These are phyloP conservation scores for Heteromormyrus szaboi DNA, from an alignment of 2,797 vertebrate genomes.

Conservation along the genomic window DNA sequence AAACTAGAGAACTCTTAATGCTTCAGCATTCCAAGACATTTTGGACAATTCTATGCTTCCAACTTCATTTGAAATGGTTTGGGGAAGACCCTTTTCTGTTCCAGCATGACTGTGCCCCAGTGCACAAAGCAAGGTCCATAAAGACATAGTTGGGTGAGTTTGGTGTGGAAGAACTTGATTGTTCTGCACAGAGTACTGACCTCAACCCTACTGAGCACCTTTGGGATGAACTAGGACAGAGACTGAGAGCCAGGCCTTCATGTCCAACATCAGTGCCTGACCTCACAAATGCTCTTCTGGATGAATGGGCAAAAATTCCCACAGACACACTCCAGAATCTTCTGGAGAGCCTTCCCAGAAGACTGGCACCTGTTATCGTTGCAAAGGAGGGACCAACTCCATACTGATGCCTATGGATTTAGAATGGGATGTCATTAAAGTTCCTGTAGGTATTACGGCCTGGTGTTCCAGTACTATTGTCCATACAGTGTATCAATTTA, in stretches of 20 bases:
- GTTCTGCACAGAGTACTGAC: background rate
- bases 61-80: background rate
- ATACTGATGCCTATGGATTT: background rate
- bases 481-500: background rate
- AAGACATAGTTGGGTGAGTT: background rate
- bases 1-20: background rate
- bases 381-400: background rate
- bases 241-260: background rate
- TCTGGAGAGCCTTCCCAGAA: background rate
- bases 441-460: background rate
- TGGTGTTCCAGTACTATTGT: background rate
- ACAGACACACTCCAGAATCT: background rate
- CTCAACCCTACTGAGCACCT: background rate
- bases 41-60: background rate
- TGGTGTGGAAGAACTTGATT: background rate
- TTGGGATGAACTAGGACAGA: background rate
- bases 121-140: background rate
- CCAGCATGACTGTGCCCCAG: background rate
- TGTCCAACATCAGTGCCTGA: background rate
- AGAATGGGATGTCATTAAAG: background rate
- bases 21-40: background rate
- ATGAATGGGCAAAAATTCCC: background rate
- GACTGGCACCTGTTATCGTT: background rate
- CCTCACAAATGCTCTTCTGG: background rate
- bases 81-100: background rate